These are phyloP conservation scores for Cryptocephalus primarius DNA, from an alignment of 2,888 invertebrate species.

Conservation along the genomic window DNA sequence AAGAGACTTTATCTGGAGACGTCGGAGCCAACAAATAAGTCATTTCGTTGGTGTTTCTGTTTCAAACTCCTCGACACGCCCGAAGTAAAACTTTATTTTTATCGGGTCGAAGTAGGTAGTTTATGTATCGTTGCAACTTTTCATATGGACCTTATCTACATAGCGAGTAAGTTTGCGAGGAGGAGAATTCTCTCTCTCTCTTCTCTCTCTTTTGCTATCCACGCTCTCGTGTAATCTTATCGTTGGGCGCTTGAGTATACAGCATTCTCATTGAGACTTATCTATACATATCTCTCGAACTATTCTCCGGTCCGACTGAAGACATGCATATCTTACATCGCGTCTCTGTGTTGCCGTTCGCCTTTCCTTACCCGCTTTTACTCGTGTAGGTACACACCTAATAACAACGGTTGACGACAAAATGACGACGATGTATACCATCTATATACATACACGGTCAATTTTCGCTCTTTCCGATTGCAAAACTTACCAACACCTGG, in stretches of 20 bases:
- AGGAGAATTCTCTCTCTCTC: not conserved
- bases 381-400: too few relatives aligned
- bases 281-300: conserved; percentile 7
- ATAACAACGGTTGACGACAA: too few relatives aligned
- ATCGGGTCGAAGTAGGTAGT: conserved; percentile 5
- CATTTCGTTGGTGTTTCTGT: too few relatives aligned
- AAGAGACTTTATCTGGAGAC: too few relatives aligned
- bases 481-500: too few relatives aligned
- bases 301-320: conserved; percentile 10
- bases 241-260: conserved; percentile 7
- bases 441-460: too few relatives aligned
- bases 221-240: conserved; percentile 6
- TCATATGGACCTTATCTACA: conserved; percentile 9
- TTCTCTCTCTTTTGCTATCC: conserved; percentile 1
- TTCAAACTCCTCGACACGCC: too few relatives aligned
- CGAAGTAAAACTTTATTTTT: conserved; percentile 2
- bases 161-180: conserved; percentile 5
- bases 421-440: too few relatives aligned
- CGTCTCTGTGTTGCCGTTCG: not conserved
- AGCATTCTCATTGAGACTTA: conserved; percentile 11
- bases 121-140: conserved; percentile 9
- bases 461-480: too few relatives aligned
- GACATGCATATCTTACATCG: conserved; percentile 8
- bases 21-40: too few relatives aligned
- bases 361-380: too few relatives aligned